Evolutionary conservation across 2,888 invertebrate genomes (phyloP).

Genomic region (Ochropleura plecta): DNA sequence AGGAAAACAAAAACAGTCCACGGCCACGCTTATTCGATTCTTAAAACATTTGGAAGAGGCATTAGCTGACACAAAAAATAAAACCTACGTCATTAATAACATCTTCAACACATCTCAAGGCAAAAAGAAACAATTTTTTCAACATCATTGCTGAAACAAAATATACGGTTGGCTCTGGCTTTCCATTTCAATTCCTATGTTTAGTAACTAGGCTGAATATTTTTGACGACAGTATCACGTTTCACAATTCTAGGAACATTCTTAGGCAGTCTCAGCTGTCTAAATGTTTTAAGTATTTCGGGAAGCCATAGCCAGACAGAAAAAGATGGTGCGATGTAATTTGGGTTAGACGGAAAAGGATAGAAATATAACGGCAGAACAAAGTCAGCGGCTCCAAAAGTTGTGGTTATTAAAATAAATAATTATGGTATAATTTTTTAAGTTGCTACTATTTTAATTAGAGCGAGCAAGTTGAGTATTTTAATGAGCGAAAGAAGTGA

Average conservation of each 20-base stretch:
- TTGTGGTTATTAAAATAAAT: slow-evolving; percentile 14
- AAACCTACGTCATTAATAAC: slow-evolving; percentile 37
- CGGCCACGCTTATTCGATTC: not conserved
- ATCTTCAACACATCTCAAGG: slow-evolving; percentile 28
- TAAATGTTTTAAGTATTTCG: slow-evolving; percentile 50
- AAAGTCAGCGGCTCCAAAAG: slow-evolving; percentile 11
- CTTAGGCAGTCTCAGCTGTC: slow-evolving; percentile 37
- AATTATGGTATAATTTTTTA: slow-evolving; percentile 10
- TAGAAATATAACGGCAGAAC: slow-evolving; percentile 13
- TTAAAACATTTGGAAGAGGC: slow-evolving; percentile 27
- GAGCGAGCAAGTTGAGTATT: slow-evolving; percentile 15
- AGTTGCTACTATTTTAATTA: slow-evolving; percentile 23
- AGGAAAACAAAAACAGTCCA: not conserved
- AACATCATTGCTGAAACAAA: slow-evolving; percentile 11
- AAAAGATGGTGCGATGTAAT: slow-evolving; percentile 23
- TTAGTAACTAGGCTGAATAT: slow-evolving; percentile 37
- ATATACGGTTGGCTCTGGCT: slow-evolving; percentile 3
- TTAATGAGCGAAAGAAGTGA: slow-evolving; percentile 33
- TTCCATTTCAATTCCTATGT: slow-evolving; percentile 4
- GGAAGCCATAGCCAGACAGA: slow-evolving; percentile 54
- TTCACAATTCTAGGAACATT: slow-evolving; percentile 53
- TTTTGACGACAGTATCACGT: slow-evolving; percentile 40
- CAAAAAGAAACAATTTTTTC: not conserved
- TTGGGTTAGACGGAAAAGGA: slow-evolving; percentile 21
- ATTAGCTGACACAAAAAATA: slow-evolving; percentile 29